These are phyloP conservation scores for Cryptoprocta ferox DNA, from an alignment of 2,797 vertebrate genomes.

Conservation along the genomic window DNA sequence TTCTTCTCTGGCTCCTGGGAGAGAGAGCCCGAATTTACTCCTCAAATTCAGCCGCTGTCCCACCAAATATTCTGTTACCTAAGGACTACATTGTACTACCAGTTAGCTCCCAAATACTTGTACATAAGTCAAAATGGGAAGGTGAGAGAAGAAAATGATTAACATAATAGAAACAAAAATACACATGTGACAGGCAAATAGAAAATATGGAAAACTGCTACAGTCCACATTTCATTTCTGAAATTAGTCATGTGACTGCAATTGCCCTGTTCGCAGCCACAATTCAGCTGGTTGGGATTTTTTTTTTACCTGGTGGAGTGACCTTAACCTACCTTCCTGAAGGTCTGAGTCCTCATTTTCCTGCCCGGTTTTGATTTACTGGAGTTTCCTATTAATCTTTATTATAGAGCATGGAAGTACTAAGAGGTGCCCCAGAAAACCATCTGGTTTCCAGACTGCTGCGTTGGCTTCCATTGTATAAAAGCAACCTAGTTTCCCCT, in stretches of 20 bases:
- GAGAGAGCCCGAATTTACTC: too few species aligned
- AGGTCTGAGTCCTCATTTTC: neutral
- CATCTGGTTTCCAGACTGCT: neutral
- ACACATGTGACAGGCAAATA: neutral
- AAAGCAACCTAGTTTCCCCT: neutral
- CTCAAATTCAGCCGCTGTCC: neutral
- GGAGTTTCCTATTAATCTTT: neutral
- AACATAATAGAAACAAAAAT: neutral
- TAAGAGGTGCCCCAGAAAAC: neutral
- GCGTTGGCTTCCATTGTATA: neutral
- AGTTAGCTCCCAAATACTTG: neutral
- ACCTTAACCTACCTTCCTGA: constrained; percentile 22
- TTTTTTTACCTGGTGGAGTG: neutral
- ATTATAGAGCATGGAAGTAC: neutral
- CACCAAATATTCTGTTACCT: neutral
- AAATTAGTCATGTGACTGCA: neutral
- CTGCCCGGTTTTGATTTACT: neutral
- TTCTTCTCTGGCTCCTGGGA: neutral
- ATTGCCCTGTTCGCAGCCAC: neutral
- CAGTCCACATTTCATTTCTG: neutral
- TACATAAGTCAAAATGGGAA: neutral
- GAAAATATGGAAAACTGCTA: neutral
- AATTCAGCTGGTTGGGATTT: neutral
- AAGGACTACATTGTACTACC: neutral
- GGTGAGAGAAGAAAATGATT: neutral